These are phyloP conservation scores for Platycheirus albimanus DNA, from an alignment of 2,888 invertebrate genomes.

Conservation along the genomic window DNA sequence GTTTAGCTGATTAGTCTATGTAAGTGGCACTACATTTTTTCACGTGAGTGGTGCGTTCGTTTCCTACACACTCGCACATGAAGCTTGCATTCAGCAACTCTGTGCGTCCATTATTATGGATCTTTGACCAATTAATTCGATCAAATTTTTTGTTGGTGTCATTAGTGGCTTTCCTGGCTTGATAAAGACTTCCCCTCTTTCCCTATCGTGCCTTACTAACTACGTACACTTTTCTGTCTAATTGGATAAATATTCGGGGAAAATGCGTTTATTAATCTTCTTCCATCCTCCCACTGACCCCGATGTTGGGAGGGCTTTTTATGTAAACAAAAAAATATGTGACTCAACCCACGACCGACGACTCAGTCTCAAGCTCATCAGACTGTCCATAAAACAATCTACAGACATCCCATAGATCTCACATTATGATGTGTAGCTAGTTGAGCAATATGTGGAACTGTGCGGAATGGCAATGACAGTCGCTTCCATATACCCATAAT, in stretches of 20 bases:
- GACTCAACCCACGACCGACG: slow-evolving; percentile 6
- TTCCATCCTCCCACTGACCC: not conserved
- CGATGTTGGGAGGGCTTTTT: not conserved
- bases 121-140: slow-evolving; percentile 37
- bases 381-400: slow-evolving; percentile 35
- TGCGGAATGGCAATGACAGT: slow-evolving; percentile 38
- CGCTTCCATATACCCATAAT: too few relatives aligned
- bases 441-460: slow-evolving; percentile 11
- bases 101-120: slow-evolving; percentile 6
- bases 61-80: slow-evolving; percentile 2
- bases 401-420: slow-evolving; percentile 1
- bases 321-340: slow-evolving; percentile 33
- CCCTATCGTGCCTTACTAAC: not conserved
- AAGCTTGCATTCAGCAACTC: slow-evolving; percentile 19
- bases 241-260: slow-evolving; percentile 39
- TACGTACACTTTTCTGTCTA: not conserved
- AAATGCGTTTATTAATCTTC: slow-evolving; percentile 54
- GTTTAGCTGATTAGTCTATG: slow-evolving; percentile 13
- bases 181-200: slow-evolving; percentile 38
- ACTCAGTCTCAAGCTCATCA: slow-evolving; percentile 20
- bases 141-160: too few relatives aligned
- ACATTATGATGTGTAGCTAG: slow-evolving; percentile 15
- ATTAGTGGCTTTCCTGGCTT: too few relatives aligned
- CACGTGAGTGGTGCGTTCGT: slow-evolving; percentile 18
- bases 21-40: not conserved